Evolutionary conservation across 2,113 vertebrate genomes (phyloP).

Genomic region (Lipophrys pholis): DNA sequence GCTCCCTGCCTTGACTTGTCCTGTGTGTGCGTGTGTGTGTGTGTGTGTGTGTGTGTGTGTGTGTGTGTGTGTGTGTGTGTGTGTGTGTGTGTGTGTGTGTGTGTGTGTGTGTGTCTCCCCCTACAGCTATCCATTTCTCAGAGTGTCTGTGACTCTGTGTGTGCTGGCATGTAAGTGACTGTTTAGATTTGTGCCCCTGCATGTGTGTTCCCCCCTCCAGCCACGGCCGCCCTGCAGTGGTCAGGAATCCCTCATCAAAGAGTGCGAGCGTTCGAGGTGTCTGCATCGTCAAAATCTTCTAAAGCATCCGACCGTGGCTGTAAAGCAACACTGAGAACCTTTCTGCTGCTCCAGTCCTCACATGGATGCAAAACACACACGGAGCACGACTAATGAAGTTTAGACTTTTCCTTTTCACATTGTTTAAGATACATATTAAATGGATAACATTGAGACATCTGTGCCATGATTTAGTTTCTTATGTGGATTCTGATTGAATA

Average conservation of each 20-base stretch:
- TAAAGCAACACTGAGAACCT: slow-evolving; percentile 16
- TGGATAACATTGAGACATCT: not conserved
- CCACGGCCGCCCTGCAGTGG: slow-evolving; percentile 61
- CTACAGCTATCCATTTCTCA: slow-evolving; percentile 68
- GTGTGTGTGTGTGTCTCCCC: slow-evolving; percentile 33
- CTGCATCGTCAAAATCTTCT: slow-evolving; percentile 69
- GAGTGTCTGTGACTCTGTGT: slow-evolving; percentile 47
- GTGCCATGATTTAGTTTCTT: not conserved
- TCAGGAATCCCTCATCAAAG: slow-evolving; percentile 78
- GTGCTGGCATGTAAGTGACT: slow-evolving; percentile 50
- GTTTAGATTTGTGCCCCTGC: slow-evolving; percentile 56
- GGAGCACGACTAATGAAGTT: not conserved
- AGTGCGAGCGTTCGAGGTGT: slow-evolving; percentile 66
- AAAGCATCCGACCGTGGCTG: slow-evolving; percentile 32
- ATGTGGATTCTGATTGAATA: not conserved
- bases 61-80: slow-evolving; percentile 19
- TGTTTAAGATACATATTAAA: not conserved
- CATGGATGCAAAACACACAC: slow-evolving; percentile 3
- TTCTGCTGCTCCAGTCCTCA: slow-evolving; percentile 9
- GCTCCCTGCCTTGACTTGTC: slow-evolving; percentile 72
- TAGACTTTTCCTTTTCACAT: not conserved
- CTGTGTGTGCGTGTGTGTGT: slow-evolving; percentile 37
- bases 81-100: slow-evolving; percentile 15
- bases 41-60: slow-evolving; percentile 15
- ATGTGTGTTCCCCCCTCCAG: slow-evolving; percentile 62